Evolutionary conservation across 2,888 invertebrate species (phyloP), one percentile per base, ranked within the genome.

Genomic region (Bellardia pandia): DNA sequence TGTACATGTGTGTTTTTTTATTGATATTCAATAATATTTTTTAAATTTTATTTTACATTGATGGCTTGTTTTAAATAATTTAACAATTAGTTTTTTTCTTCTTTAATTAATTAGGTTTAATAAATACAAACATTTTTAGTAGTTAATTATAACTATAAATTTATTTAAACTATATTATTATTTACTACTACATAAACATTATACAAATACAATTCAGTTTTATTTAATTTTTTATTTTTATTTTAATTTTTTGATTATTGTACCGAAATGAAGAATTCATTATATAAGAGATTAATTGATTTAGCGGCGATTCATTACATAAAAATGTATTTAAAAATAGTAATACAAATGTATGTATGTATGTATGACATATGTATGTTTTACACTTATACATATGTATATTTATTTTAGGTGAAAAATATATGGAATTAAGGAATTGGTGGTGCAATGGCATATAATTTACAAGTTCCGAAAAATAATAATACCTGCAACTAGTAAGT

Each of bases 61-160:
- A 13, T 75, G 13, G 7, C 9, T 14, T 23, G 23, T 23, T 23
- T 76, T 72, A 60, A 68, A 81, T 66, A 82, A 8, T 82, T 78
- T 78, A 86, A 77, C 85, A 86, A 76, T n/a, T 60, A 45, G 8
- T 76, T 51, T 51, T 51, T 53, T 14, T 42, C 30, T 77, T 42
- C 11, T 80, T 8, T 60, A 23, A 23, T 23, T 23, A 23, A 69
- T 75, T 78, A 37, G 40, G 5, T 79, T 81, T 51, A 77, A 81
- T 81, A 86, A 81, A 86, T 68, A 75, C 6, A 81, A 68, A 68
- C 58, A 81, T 48, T 81, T 58, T 58, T 30, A 56, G 11, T 77
- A 30, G 13, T 33, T 71, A 40, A 62, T 79, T 62, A 60, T 37
- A 42, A 11, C 56, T 81, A 58, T 3, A 45, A 66, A 37, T 64